Evolutionary conservation across 2,888 invertebrate species (phyloP), one percentile per base, ranked within the genome.

Genomic region (Platerodrilus igneus): DNA sequence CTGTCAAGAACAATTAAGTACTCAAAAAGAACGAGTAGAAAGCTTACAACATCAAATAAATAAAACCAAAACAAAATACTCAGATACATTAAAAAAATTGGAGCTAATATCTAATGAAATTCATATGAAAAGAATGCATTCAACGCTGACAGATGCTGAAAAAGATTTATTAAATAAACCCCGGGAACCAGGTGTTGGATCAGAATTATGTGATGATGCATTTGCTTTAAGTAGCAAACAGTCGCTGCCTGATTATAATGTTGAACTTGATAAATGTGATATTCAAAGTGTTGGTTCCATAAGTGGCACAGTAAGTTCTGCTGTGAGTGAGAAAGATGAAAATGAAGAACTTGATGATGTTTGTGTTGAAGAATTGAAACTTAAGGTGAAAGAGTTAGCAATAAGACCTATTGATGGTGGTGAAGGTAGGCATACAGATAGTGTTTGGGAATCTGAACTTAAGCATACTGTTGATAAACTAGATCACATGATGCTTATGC

Each of bases 51-150:
- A 78, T 37, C 82, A 85, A 33, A 86, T 95, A 29, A 74, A 79
- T 9, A 78, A 78, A 58, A 83, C 89, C 2, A 95, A 95, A 66
- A 73, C 70, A 47, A 79, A 83, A 28, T 94, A 95, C 67, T 77
- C 90, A 1, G 79, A 79, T 45, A 86, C 92, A 0, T 73, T 95
- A 26, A 82, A 83, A 51, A 82, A 84, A 48, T 73, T 95, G 16
- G 94, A 94, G 66, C 80, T 83, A 52, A 94, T 95, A 45, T 93
- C 93, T 5, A 91, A 93, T 69, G 90, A 92, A 60, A 93, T 92
- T 50, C 91, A 92, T 63, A 69, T 72, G 60, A 78, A 79, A 59
- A 72, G 83, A 6, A 79, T 79, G 30, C 76, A 76, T 58, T 42
- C 49, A 26, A 47, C 43, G 11, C 47, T 55, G 34, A 38, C 45